Base-by-base conservation (phyloP, 2,888 invertebrate species). In the Capitulum mitella region DNA sequence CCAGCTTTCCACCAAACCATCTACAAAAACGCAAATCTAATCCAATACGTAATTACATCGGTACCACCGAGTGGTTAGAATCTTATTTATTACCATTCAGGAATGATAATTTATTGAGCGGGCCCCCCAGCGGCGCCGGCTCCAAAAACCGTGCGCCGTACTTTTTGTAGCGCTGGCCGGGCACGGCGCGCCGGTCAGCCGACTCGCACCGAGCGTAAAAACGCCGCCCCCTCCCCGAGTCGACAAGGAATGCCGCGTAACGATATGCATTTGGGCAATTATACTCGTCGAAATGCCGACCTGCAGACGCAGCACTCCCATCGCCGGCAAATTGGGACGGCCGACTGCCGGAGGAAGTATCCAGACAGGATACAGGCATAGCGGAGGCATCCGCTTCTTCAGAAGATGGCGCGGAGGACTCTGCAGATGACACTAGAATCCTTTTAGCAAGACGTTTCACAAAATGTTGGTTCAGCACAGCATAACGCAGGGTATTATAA, bases 231-330 rank as follows among this genome's bases (percentile, higher is more conserved):
- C 61, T 32, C 29, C n/a, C 10, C 61, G 29, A 14, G 29, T 14
- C 64, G 64, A 6, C 34, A 10, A 14, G 64, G 64, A 64, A 64
- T 64, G 64, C 34, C 64, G 32, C 3, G 64, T 64, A 64, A 64
- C 64, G 34, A 64, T 64, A 64, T 64, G 19, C 64, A 34, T 64
- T 64, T 64, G 34, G 64, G 64, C 64, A 64, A 61, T 64, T 64
- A 64, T 34, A 34, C 34, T 34, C 64, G 64, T 34, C 5, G 64
- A 64, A 64, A 64, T 34, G 34, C 64, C 34, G 16, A 3, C 16
- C 34, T 19, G 19, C n/a, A 3, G 64, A 29, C 19, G 64, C 32
- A 12, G 5, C 34, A 3, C 19, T 14, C 34, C 29, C 6, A 34
- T 6, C 19, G 64, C 16, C 19, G 64, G 64, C 64, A 64, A 64